Evolutionary conservation across 1,140 invertebrate genomes (phyloP).

Genomic region (Phenacoccus solenopsis): DNA sequence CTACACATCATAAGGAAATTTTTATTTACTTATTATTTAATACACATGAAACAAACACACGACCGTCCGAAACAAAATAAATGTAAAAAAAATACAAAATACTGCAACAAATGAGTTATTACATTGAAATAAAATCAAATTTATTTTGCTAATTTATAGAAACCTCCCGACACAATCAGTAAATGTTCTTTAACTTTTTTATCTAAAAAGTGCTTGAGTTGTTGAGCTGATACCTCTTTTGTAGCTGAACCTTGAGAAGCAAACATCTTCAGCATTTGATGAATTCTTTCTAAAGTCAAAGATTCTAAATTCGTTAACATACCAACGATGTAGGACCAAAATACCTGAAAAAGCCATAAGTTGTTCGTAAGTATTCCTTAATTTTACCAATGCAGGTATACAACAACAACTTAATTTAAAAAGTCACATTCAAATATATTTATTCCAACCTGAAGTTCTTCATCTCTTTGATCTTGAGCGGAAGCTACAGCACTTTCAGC

Average conservation of each 20-base stretch:
- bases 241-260: slow-evolving; percentile 67
- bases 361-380: background rate
- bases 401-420: background rate
- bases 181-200: slow-evolving; percentile 84
- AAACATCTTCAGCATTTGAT: slow-evolving; percentile 96
- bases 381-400: background rate
- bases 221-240: slow-evolving; percentile 75
- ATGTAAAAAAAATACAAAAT: background rate
- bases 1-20: too few species aligned
- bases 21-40: too few species aligned
- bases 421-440: background rate
- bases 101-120: background rate
- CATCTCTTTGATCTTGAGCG: slow-evolving; percentile 80
- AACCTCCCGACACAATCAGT: slow-evolving; percentile 66
- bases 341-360: slow-evolving; percentile 42
- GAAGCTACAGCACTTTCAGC: slow-evolving; percentile 85
- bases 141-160: slow-evolving; percentile 72
- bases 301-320: slow-evolving; percentile 94
- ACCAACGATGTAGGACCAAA: slow-evolving; percentile 93
- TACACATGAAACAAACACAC: too few species aligned
- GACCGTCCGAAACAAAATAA: too few species aligned
- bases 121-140: background rate
- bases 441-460: slow-evolving; percentile 60
- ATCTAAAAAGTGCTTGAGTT: slow-evolving; percentile 80
- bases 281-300: slow-evolving; percentile 82